phyloP scores from a whole-genome alignment of 2,113 vertebrate genomes.

The Triplophysa tibetana region DNA sequence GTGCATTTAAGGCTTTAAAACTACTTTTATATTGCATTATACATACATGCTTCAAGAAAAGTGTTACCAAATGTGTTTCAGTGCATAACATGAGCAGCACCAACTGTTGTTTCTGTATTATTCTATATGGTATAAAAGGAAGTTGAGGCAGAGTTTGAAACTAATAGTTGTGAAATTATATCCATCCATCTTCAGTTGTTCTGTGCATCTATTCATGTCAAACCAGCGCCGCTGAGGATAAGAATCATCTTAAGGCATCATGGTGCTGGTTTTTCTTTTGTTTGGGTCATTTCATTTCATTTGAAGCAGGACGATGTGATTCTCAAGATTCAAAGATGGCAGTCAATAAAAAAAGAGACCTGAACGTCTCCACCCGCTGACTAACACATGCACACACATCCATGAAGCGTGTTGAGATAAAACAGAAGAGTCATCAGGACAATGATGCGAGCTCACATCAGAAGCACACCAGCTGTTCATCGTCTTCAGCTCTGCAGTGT shows the following conservation, averaged over 20 bases:
- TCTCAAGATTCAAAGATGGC: background rate
- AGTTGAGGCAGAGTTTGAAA: too few species aligned
- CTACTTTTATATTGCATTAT: too few species aligned
- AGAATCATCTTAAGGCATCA: background rate
- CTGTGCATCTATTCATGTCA: constrained; percentile 12
- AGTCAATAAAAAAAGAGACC: constrained; percentile 23
- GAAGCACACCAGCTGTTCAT: background rate
- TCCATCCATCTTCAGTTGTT: constrained; percentile 37
- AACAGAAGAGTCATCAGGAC: constrained; percentile 14
- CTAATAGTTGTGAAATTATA: constrained; percentile 30
- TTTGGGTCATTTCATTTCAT: too few species aligned
- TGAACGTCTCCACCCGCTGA: background rate
- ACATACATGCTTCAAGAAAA: too few species aligned
- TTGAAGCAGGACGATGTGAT: too few species aligned
- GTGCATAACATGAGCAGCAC: too few species aligned
- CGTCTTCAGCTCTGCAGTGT: background rate
- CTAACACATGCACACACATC: constrained; percentile 7
- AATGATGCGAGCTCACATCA: constrained; percentile 26
- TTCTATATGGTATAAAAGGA: too few species aligned
- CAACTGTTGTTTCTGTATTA: too few species aligned
- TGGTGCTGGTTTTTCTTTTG: too few species aligned
- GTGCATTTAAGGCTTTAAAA: too few species aligned
- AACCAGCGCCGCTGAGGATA: background rate
- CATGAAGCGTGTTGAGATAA: background rate
- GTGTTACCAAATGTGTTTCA: too few species aligned